These are phyloP conservation scores for Mesoclemmys tuberculata DNA, from an alignment of 2,113 vertebrate species.

Conservation along the genomic window DNA sequence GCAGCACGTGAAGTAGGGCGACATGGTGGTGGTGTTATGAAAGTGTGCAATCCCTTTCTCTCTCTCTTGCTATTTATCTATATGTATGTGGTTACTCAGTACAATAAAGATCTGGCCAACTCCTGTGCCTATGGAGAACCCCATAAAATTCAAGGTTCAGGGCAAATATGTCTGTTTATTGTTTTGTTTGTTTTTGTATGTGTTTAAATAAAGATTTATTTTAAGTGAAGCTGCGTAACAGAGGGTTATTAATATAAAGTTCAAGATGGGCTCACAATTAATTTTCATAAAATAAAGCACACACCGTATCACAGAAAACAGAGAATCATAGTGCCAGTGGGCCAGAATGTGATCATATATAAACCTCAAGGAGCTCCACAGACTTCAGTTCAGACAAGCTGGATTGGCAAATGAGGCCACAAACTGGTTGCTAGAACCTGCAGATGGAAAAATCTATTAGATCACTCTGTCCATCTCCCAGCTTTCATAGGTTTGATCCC, in stretches of 20 bases:
- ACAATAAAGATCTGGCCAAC: background rate
- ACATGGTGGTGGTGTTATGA: background rate
- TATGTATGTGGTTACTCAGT: background rate
- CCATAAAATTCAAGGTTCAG: background rate
- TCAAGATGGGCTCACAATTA: conserved; percentile 22
- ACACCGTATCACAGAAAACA: conserved; percentile 46
- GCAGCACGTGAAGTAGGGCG: background rate
- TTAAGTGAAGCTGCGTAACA: background rate
- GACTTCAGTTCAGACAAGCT: conserved; percentile 6
- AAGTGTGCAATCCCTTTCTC: background rate
- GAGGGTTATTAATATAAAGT: conserved; percentile 29
- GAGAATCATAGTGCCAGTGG: background rate
- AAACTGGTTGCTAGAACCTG: conserved; percentile 7
- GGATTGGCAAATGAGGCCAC: background rate
- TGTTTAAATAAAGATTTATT: background rate
- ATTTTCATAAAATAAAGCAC: conserved; percentile 48
- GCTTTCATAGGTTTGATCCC: background rate
- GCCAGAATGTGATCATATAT: conserved; percentile 43
- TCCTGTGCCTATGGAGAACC: background rate
- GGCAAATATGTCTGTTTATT: background rate
- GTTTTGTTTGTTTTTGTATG: background rate
- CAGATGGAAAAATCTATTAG: background rate
- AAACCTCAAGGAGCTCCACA: conserved; percentile 1
- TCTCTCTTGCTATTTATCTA: no score
- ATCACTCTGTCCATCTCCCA: background rate